Percentiles rank a stretch among this genome's conserved stretches.
Evolutionary conservation across 2,888 invertebrate species (phyloP).

Genomic region (Meta bourneti): DNA sequence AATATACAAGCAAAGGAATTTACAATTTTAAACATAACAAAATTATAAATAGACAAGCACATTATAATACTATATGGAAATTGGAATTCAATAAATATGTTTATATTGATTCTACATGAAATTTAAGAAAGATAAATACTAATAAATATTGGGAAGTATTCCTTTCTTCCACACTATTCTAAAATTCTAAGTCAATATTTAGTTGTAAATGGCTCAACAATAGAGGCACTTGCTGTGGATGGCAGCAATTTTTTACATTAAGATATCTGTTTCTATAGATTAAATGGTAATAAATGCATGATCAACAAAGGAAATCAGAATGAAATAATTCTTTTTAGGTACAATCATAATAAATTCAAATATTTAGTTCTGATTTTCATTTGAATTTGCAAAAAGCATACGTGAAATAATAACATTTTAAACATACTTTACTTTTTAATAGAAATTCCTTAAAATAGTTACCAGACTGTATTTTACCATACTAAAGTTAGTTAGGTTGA

Average conservation of each 20-base stretch:
- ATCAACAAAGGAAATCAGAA: neutral
- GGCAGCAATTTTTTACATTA: conserved; percentile 14
- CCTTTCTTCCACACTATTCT: neutral
- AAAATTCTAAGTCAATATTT: conserved; percentile 3
- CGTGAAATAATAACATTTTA: no score
- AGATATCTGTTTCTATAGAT: neutral
- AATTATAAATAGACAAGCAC: conserved; percentile 8
- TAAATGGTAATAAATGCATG: neutral
- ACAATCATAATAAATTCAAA: neutral
- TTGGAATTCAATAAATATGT: neutral
- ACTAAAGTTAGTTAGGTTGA: no score
- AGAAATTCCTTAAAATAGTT: no score
- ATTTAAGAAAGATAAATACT: neutral
- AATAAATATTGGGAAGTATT: neutral
- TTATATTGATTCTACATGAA: neutral
- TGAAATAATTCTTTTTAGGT: neutral
- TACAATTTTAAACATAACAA: conserved; percentile 15
- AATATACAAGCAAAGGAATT: conserved; percentile 2
- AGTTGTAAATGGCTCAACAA: neutral
- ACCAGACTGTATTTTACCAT: no score
- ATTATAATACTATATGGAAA: conserved; percentile 3
- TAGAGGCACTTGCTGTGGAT: conserved; percentile 43
- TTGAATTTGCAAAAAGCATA: neutral
- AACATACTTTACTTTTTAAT: no score
- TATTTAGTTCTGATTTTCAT: neutral